A percentile compares a stretch with the other conserved stretches of the same genome.
Conservation (phyloP, 2,888 invertebrate genomes). For the Drosophila heteroneura region DNA sequence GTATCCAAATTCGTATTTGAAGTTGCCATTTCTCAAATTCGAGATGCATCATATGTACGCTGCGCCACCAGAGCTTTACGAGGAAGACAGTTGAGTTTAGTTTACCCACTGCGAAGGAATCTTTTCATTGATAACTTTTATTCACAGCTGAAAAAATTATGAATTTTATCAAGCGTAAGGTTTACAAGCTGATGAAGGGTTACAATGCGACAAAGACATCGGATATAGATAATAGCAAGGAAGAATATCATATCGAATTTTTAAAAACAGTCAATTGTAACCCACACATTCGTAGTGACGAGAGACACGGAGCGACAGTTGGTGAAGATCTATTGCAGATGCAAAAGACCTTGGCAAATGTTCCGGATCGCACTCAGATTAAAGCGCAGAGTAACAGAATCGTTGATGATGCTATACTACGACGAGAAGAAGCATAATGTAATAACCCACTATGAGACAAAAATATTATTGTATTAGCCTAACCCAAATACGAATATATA, state of each 20-base stretch:
- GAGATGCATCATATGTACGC: constrained; percentile 73
- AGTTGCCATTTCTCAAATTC: constrained; percentile 83
- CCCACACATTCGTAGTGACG: constrained; percentile 4
- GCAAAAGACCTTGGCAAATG: constrained; percentile 54
- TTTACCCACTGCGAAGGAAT: not conserved
- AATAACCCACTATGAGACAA: not conserved
- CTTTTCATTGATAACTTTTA: not conserved
- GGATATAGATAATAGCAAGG: constrained; percentile 21
- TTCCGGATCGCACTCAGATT: constrained; percentile 82
- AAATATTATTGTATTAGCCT: constrained; percentile 3
- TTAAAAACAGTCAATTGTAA: constrained; percentile 30
- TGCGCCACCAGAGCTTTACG: constrained; percentile 74
- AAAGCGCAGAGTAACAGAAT: constrained; percentile 82
- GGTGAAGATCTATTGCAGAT: constrained; percentile 63
- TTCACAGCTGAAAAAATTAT: constrained; percentile 71
- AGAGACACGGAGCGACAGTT: constrained; percentile 1
- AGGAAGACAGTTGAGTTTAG: constrained; percentile 74
- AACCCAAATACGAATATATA: not conserved
- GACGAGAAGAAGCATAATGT: constrained; percentile 67
- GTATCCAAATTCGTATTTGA: constrained; percentile 80
- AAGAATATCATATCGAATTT: constrained; percentile 70
- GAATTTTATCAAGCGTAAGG: constrained; percentile 69
- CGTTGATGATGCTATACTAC: constrained; percentile 79
- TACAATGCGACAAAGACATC: constrained; percentile 40
- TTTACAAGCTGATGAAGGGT: constrained; percentile 63